Base-by-base conservation (phyloP, 2,888 invertebrate species). In the Phortica magna region DNA sequence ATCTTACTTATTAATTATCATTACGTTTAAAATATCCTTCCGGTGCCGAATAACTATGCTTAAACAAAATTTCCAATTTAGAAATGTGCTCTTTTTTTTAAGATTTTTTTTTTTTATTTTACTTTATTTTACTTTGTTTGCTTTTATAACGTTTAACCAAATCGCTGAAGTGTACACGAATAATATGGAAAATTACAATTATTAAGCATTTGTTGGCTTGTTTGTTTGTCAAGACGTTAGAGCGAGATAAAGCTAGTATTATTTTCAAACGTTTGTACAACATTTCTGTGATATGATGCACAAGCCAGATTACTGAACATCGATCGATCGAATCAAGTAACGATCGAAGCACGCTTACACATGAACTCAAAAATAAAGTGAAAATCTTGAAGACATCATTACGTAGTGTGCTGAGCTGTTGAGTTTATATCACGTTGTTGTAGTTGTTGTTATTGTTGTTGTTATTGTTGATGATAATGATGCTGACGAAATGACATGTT, bases 161-260 rank as follows among this genome's bases (percentile, higher is more conserved):
- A 5, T 61, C 61, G 5, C 1, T 17, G 67, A 41, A 67, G 67
- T 9, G 67, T 67, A 84, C 83, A 81, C 81, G 79, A 86, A 85
- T 31, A 86, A 85, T 85, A 85, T 87, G 83, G 85, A 81, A 86
- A 86, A 86, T 86, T 86, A 86, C 88, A 86, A 88, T 86, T 86
- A 86, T 86, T 86, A 86, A 83, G 83, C 82, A 85, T 88, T 88
- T 84, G 81, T 14, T 31, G 82, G 84, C 83, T 88, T 88, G 86
- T 88, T 86, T 86, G 86, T 87, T 86, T 86, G 85, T 87, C 87
- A 85, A 31, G 31, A 31, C 31, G 31, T 31, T 31, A 31, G 31
- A 31, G 82, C 86, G n/a, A 84, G 83, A 80, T 81, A 81, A 14
- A 14, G 7, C 10, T 48, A 48, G 9, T 9, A 48, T 12, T 2